Evolutionary conservation across 2,888 invertebrate genomes (phyloP), one percentile per base, ranked within the genome.

Genomic region (Trissolcus brochymenae): DNA sequence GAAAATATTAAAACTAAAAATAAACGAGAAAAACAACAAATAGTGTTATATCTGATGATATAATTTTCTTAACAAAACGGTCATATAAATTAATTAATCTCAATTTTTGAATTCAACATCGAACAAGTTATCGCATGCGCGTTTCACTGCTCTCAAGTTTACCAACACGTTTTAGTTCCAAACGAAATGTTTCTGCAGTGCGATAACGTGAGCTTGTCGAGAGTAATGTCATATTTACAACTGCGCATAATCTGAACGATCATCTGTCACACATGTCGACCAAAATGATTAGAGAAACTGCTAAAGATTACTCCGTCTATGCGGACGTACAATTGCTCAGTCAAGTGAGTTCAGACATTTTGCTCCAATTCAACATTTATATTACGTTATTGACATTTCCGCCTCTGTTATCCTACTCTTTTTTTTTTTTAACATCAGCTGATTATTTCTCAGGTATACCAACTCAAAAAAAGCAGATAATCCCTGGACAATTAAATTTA

Each of bases 271-370:
- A n/a, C 1, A 72, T 56, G 35, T 57, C 68, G 2, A 53, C 43
- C 14, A 71, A 72, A 53, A 82, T 86, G 81, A 83, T 87, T 13
- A 84, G 87, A 43, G 87, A 89, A 80, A 80, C 87, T 25, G 87
- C 87, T 1, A 84, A 82, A 51, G 87, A 89, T 66, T 89, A 89
- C 71, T 55, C 66, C 4, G 82, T 81, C 46, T 89, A 87, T 59
- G 81, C 84, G 6, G 85, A 84, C 79, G 76, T 88, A 9, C 85
- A 87, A 67, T 80, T 89, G 64, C 79, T 83, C 0, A 78, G 75
- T 74, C 84, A 88, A 81, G 89, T 86, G 75, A 83, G 81, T 62
- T 51, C 6, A 17, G 13, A 55, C 11, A 14, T 9, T 9, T 6
- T 1, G 16, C 46, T 16, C 46, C n/a, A 46, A 14, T 16, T 46